Evolutionary conservation across 92 coral and sea anemone species (phyloP).

Genomic region (Paramuricea clavata): DNA sequence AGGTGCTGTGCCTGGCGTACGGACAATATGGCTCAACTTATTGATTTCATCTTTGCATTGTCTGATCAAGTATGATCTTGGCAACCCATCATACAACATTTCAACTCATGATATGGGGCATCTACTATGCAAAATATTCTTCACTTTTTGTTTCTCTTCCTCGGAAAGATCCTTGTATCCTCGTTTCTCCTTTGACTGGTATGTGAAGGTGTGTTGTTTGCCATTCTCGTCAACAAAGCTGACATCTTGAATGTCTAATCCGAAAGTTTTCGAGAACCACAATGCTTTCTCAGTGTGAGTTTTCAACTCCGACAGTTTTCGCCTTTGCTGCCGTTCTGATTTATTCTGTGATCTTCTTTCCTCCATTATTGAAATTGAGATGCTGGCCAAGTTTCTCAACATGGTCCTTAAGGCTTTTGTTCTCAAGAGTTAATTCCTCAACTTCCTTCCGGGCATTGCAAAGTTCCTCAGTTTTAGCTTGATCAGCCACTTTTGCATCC

Average conservation of each 20-base stretch:
- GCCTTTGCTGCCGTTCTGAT: conserved; percentile 21
- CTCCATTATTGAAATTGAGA: conserved; percentile 6
- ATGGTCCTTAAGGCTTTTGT: conserved; percentile 2
- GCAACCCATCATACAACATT: conserved; percentile 53
- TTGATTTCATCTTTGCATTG: conserved; percentile 32
- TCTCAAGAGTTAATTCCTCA: conserved; percentile 10
- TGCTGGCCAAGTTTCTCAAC: conserved; percentile 42
- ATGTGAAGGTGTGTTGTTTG: neutral
- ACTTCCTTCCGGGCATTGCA: neutral
- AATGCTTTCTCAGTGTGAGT: conserved; percentile 14
- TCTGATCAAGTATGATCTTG: conserved; percentile 19
- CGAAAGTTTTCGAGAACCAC: conserved; percentile 25
- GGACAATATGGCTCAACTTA: conserved; percentile 34
- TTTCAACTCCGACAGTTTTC: conserved; percentile 20
- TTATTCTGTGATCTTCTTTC: neutral
- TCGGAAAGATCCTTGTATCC: conserved; percentile 34
- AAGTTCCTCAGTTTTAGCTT: neutral
- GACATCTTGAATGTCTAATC: conserved; percentile 22
- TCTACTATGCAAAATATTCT: neutral
- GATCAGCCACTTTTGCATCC: neutral
- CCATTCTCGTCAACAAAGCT: conserved; percentile 21
- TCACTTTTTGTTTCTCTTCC: neutral
- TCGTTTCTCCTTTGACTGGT: neutral
- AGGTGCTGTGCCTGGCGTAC: conserved; percentile 30
- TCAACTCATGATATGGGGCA: neutral